phyloP scores from a whole-genome alignment of 2,797 vertebrate species.

The Oreochromis mossambicus region DNA sequence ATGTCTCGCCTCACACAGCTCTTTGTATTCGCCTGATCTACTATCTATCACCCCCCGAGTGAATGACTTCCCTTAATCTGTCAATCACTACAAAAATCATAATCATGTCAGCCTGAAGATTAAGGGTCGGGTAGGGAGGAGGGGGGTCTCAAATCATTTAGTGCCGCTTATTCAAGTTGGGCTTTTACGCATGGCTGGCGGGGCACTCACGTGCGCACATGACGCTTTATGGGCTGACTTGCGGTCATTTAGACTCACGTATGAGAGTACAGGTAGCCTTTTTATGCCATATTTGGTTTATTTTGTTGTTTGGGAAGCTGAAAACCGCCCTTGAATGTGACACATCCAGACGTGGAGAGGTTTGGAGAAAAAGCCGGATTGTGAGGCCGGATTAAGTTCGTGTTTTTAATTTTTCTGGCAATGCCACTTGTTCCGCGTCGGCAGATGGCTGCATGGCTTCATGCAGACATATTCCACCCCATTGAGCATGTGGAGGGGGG shows the following conservation, averaged over 20 bases:
- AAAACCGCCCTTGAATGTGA: neutral
- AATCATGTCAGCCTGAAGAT: constrained; percentile 17
- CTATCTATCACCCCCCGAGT: neutral
- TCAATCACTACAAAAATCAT: neutral
- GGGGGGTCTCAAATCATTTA: neutral
- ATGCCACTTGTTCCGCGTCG: constrained; percentile 66
- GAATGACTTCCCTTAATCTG: neutral
- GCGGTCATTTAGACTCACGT: neutral
- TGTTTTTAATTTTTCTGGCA: constrained; percentile 44
- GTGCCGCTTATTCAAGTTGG: neutral
- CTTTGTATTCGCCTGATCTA: constrained; percentile 34
- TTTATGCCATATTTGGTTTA: neutral
- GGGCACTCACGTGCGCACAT: constrained; percentile 4
- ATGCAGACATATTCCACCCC: constrained; percentile 36
- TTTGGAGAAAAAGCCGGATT: neutral
- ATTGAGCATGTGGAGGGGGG: constrained; percentile 30
- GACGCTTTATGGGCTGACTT: neutral
- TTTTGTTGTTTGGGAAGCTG: neutral
- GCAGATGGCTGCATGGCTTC: constrained; percentile 66
- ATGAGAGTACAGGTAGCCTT: neutral
- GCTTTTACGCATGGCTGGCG: constrained; percentile 27
- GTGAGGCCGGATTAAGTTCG: constrained; percentile 44
- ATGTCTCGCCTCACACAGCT: constrained; percentile 55
- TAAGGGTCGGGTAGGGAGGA: neutral
- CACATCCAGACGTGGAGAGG: neutral